Evolutionary conservation across 1,140 invertebrate species (phyloP).

Genomic region (Sinella curviseta): DNA sequence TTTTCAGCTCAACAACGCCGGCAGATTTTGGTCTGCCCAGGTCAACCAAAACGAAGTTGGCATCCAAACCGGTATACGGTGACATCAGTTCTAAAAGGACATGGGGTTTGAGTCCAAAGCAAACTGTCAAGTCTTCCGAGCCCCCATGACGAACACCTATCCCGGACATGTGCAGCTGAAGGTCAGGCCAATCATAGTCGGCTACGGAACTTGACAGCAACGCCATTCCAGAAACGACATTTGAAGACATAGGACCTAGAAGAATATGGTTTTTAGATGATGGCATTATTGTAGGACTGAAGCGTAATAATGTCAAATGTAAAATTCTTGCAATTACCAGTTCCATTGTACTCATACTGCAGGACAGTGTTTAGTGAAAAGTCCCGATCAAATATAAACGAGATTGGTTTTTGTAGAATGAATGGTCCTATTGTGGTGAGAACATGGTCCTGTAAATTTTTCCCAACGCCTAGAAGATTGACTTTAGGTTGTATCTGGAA

Average conservation of each 20-base stretch:
- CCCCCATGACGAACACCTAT: not conserved
- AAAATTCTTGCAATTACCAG: too few species aligned
- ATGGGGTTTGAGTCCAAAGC: slow-evolving; percentile 13
- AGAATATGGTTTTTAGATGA: not conserved
- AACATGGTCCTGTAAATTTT: slow-evolving; percentile 4
- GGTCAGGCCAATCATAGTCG: not conserved
- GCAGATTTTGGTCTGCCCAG: slow-evolving; percentile 39
- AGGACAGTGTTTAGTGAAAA: not conserved
- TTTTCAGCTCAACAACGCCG: slow-evolving; percentile 40
- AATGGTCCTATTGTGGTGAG: not conserved
- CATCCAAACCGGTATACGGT: not conserved
- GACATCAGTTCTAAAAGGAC: not conserved
- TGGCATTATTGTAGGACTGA: not conserved
- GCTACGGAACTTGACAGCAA: not conserved
- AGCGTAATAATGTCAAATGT: not conserved
- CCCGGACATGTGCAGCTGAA: not conserved
- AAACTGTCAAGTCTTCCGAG: slow-evolving; percentile 2
- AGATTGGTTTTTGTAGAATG: not conserved
- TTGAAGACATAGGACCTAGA: not conserved
- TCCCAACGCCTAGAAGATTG: not conserved
- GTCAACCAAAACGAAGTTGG: slow-evolving; percentile 6
- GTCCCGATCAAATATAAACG: not conserved
- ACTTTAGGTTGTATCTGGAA: too few species aligned
- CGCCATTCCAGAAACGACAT: not conserved
- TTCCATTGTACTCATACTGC: not conserved